Base-by-base conservation (phyloP, 2,797 vertebrate genomes). In the Oreochromis grahami region DNA sequence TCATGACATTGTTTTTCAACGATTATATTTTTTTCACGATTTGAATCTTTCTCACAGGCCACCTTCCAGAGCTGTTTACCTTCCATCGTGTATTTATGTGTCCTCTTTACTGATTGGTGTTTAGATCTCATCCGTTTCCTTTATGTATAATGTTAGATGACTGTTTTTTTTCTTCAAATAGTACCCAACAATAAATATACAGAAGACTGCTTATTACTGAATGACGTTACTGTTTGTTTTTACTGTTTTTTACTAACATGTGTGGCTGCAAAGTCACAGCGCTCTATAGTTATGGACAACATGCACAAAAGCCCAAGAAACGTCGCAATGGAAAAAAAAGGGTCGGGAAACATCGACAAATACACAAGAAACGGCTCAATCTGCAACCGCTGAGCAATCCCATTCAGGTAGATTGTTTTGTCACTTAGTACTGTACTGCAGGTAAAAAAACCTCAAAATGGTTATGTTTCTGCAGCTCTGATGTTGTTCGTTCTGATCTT, bases 401-500 rank as follows among this genome's bases (percentile, higher is more conserved):
- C 32, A n/a, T 84, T 77, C 70, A 48, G 48, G 53, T 51, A 38
- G 79, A 85, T 78, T 83, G 32, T 76, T 60, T 77, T 77, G 70
- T n/a, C 24, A 81, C 80, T 86, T 72, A 77, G 53, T 85, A 5
- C 17, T 83, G 88, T 63, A 77, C 65, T 85, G 82, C 77, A 88
- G 87, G 84, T 90, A 70, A 85, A 92, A 91, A 3, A 1, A 13
- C 0, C 0, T 63, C 81, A 83, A 81, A 82, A 91, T 78, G 65
- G 84, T 77, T 19, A 45, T 43, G 21, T 79, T 89, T 90, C 77
- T 87, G 78, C 79, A 56, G 56, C 86, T 88, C 84, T 89, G 82
- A 89, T 88, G 89, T 84, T 92, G 85, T 79, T 87, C 79, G 51
- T 82, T 90, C 85, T 92, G 88, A 92, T 92, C 87, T 88, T 58